Percentiles rank a stretch among this genome's conserved stretches.
phyloP scores from a whole-genome alignment of 2,888 invertebrate species.

The Fragum sueziense region DNA sequence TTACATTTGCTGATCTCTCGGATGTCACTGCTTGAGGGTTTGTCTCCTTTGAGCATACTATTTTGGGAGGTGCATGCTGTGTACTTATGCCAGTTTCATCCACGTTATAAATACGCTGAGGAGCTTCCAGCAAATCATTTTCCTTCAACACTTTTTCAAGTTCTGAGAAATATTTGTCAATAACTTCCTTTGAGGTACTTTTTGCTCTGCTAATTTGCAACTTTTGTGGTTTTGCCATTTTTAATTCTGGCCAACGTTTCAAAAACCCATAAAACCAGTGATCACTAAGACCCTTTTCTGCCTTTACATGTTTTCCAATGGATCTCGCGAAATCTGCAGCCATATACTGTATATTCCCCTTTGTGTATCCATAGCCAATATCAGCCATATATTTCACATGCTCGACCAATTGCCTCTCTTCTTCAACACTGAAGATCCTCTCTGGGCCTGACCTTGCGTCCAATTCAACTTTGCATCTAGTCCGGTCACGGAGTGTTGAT shows the following conservation, averaged over 20 bases:
- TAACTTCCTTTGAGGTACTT: not conserved
- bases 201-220: constrained; percentile 17
- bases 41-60: not conserved
- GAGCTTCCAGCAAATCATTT: constrained; percentile 4
- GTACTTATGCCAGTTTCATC: constrained; percentile 23
- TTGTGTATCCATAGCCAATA: no score
- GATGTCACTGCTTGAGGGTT: not conserved
- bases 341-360: constrained; percentile 12
- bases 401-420: constrained; percentile 15
- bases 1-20: not conserved
- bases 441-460: not conserved
- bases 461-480: not conserved
- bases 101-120: not conserved
- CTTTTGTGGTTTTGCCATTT: constrained; percentile 9
- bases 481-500: constrained; percentile 18
- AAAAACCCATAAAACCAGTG: constrained; percentile 45
- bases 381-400: constrained; percentile 21
- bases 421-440: not conserved
- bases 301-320: constrained; percentile 12
- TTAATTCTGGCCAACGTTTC: constrained; percentile 26
- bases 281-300: constrained; percentile 27
- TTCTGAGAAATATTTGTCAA: constrained; percentile 30
- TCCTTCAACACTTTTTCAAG: constrained; percentile 7
- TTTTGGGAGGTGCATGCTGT: not conserved
- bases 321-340: constrained; percentile 10